Evolutionary conservation across 2,797 vertebrate genomes (phyloP).

Genomic region (Streptopelia turtur): DNA sequence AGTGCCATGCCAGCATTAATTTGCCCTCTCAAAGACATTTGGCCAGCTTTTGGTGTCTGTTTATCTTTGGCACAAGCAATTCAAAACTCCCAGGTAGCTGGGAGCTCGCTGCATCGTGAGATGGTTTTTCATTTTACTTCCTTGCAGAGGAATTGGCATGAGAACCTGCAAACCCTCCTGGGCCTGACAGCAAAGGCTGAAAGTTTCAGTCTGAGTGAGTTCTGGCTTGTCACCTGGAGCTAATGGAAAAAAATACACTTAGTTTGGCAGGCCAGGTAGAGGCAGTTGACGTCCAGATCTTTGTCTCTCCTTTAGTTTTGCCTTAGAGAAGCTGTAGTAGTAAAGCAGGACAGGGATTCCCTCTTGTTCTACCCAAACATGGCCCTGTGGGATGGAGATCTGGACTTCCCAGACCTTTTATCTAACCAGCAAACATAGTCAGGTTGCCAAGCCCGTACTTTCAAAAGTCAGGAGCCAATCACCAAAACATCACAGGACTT

Average conservation of each 20-base stretch:
- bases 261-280: background rate
- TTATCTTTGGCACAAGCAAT: background rate
- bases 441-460: background rate
- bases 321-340: background rate
- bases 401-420: background rate
- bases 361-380: background rate
- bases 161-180: background rate
- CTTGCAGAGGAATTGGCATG: background rate
- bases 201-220: background rate
- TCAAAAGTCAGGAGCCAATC: background rate
- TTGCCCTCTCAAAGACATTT: background rate
- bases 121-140: background rate
- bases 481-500: background rate
- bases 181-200: background rate
- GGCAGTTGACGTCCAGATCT: background rate
- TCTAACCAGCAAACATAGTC: background rate
- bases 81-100: background rate
- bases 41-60: background rate
- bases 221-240: background rate
- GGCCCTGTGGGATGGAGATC: background rate
- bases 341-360: background rate
- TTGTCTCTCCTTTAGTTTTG: background rate
- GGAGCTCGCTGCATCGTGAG: accelerated
- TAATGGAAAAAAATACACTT: background rate
- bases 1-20: background rate